Percentiles rank a stretch among this genome's conserved stretches.
Conservation (phyloP, 2,113 vertebrate species). For the Datnioides undecimradiatus region DNA sequence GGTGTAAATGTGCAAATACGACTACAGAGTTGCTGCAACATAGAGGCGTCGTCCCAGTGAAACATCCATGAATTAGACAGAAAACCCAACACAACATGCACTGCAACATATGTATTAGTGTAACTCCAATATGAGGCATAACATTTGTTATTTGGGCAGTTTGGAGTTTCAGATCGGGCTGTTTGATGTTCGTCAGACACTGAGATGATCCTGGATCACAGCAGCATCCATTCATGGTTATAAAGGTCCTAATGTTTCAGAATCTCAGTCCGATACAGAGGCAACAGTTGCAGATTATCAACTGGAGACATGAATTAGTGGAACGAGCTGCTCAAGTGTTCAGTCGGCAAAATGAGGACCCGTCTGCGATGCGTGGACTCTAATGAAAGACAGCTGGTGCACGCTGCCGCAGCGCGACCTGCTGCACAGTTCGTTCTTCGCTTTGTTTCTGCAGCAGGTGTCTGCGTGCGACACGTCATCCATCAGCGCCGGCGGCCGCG, state of each 20-base stretch:
- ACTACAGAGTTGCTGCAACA: no score
- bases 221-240: neutral
- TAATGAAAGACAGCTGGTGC: constrained; percentile 17
- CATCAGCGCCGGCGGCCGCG: neutral
- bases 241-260: neutral
- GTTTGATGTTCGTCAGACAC: no score
- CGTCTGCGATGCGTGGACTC: neutral
- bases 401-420: neutral
- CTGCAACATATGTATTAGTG: no score
- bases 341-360: constrained; percentile 16
- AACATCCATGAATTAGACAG: no score
- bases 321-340: constrained; percentile 5
- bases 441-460: constrained; percentile 30
- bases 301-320: neutral
- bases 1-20: no score
- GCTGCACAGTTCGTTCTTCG: neutral
- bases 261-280: neutral
- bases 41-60: no score
- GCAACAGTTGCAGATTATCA: neutral
- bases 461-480: neutral
- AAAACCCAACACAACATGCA: no score
- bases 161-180: no score
- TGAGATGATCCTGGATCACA: no score
- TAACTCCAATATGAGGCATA: no score
- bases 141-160: no score